Base-by-base conservation (phyloP, 2,113 vertebrate genomes). In the Axis porcinus region DNA sequence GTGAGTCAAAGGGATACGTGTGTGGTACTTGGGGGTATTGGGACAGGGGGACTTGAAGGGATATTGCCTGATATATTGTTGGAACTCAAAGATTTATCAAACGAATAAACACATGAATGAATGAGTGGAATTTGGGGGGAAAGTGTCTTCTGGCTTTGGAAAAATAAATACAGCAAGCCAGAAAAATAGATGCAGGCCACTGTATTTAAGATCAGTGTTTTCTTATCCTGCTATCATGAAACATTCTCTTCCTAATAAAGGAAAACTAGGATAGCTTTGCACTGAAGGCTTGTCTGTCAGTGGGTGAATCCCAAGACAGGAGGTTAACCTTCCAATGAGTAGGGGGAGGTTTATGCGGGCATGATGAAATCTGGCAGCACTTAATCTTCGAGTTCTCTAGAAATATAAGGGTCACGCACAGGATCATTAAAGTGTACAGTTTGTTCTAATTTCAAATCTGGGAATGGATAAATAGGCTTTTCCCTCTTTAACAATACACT, bases 201-300 rank as follows among this genome's bases (percentile, higher is more conserved):
- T 55, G 47, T 23, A 96, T 70, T 86, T 96, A 94, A 96, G 62
- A 94, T 50, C 62, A 88, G 57, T 96, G 74, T n/a, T 85, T 96
- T 95, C n/a, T 45, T 89, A 47, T n/a, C 23, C 52, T 96, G 45
- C 28, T 86, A 47, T 93, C 62, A 96, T 6, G 54, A 89, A 86
- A 43, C 23, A 67, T 85, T 70, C 9, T 98, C 25, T 45, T 88
- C 55, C 70, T 84, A 64, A 74, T 25, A 91, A n/a, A 50, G 19
- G 83, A 88, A 96, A 97, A 84, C n/a, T 81, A 43, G 33, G 8
- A 79, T 82, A 58, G 25, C 19, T 89, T 96, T 96, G 55, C 70
- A 87, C n/a, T 83, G 30, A n/a, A 93, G 58, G 30, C 57, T 76
- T 52, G 13, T 47, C 57, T 54, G 16, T 93, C 16, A 15, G 23